These are phyloP conservation scores for Hephaestus fuliginosus DNA, from an alignment of 2,797 vertebrate genomes.

Conservation along the genomic window DNA sequence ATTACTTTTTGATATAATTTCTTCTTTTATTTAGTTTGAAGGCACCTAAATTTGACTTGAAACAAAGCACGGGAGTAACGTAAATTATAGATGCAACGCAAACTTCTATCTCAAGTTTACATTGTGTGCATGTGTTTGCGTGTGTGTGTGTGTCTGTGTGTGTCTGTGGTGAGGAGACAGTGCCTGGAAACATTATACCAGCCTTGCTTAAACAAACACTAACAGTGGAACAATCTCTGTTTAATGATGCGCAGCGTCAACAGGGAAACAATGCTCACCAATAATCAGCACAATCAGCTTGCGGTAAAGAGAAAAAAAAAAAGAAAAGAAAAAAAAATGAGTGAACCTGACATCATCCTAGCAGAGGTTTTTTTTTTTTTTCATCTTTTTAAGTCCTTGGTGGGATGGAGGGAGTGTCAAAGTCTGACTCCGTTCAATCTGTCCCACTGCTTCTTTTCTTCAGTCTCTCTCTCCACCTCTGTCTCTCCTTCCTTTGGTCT, in stretches of 20 bases:
- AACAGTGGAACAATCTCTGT: conserved; percentile 77
- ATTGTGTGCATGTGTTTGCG: conserved; percentile 25
- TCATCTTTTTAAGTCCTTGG: conserved; percentile 43
- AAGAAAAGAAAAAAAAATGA: background rate
- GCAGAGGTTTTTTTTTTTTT: conserved; percentile 23
- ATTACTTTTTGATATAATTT: conserved; percentile 22
- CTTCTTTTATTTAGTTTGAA: conserved; percentile 22
- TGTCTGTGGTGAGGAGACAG: conserved; percentile 61
- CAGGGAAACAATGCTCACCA: conserved; percentile 74
- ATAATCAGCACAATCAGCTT: conserved; percentile 77
- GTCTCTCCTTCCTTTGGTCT: conserved; percentile 36
- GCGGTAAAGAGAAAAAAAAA: conserved; percentile 57
- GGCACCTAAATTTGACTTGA: conserved; percentile 29
- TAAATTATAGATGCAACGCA: conserved; percentile 55
- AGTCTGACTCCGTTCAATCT: conserved; percentile 57
- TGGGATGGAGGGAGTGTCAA: conserved; percentile 39
- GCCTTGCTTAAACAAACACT: conserved; percentile 79
- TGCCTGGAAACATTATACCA: conserved; percentile 74
- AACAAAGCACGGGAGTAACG: conserved; percentile 41
- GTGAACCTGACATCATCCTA: conserved; percentile 71
- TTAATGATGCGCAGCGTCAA: conserved; percentile 82
- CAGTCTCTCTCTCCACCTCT: conserved; percentile 15
- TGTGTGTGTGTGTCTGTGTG: conserved; percentile 22
- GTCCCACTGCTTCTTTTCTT: conserved; percentile 39
- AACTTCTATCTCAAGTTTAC: conserved; percentile 60